A percentile compares a stretch with the other conserved stretches of the same genome.
phyloP scores from a whole-genome alignment of 2,113 vertebrate genomes.

The Ctenodactylus gundi region DNA sequence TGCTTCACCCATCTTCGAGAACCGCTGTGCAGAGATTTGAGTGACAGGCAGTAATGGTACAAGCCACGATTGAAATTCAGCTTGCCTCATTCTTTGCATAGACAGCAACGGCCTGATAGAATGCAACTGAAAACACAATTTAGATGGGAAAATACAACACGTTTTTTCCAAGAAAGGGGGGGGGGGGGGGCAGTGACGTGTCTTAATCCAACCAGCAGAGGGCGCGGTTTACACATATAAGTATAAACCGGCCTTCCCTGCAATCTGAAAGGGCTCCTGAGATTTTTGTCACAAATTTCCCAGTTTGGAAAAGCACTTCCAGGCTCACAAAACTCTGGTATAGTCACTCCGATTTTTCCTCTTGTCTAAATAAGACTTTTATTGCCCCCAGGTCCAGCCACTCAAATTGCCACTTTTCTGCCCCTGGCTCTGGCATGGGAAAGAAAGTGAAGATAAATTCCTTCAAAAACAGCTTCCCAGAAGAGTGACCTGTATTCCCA shows the following conservation, averaged over 20 bases:
- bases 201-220: constrained; percentile 80
- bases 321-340: constrained; percentile 44
- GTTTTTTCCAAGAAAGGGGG: constrained; percentile 52
- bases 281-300: constrained; percentile 50
- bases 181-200: constrained; percentile 45
- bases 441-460: constrained; percentile 43
- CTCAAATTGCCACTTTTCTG: constrained; percentile 60
- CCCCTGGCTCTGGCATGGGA: constrained; percentile 32
- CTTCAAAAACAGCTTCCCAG: constrained; percentile 39
- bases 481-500: constrained; percentile 72
- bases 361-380: constrained; percentile 41
- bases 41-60: constrained; percentile 24
- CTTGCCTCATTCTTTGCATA: constrained; percentile 65
- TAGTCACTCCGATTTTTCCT: not conserved
- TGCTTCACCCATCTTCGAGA: constrained; percentile 48
- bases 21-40: constrained; percentile 45
- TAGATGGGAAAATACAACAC: constrained; percentile 68
- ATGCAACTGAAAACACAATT: constrained; percentile 70
- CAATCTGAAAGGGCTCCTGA: constrained; percentile 9
- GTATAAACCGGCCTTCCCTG: not conserved
- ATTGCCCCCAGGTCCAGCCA: constrained; percentile 36
- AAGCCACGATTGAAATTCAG: constrained; percentile 57
- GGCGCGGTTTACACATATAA: constrained; percentile 81
- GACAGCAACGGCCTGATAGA: constrained; percentile 57
- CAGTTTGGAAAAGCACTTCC: constrained; percentile 34